These are phyloP conservation scores for Watsonalla binaria DNA, from an alignment of 2,888 invertebrate genomes.

Conservation along the genomic window DNA sequence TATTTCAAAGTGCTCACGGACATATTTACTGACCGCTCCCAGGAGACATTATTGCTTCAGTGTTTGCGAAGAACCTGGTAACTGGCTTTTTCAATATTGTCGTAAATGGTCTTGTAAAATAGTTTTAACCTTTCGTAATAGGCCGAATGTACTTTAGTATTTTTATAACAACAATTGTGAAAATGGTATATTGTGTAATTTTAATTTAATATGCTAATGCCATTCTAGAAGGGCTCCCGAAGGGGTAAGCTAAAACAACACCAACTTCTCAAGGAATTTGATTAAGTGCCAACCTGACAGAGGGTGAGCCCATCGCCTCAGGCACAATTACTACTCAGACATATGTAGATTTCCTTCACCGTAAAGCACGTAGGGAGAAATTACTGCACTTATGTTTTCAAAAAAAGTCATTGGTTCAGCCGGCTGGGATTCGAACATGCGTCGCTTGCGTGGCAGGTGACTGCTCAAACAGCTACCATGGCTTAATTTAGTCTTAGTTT, in stretches of 20 bases:
- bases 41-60: conserved; percentile 12
- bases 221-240: too few relatives aligned
- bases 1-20: conserved; percentile 5
- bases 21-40: conserved; percentile 13
- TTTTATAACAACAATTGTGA: background rate
- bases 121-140: background rate
- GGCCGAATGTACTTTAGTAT: background rate
- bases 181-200: background rate
- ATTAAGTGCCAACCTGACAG: too few relatives aligned
- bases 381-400: too few relatives aligned
- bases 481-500: too few relatives aligned
- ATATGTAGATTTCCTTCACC: too few relatives aligned
- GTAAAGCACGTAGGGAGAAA: too few relatives aligned
- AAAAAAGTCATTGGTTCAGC: too few relatives aligned
- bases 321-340: too few relatives aligned
- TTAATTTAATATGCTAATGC: background rate
- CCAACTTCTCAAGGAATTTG: too few relatives aligned
- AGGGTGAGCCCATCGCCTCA: too few relatives aligned
- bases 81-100: background rate
- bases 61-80: conserved; percentile 9
- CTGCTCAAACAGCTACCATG: too few relatives aligned
- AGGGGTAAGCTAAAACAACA: too few relatives aligned
- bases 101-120: conserved; percentile 1
- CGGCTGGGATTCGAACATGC: background rate
- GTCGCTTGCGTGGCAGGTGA: background rate